Evolutionary conservation across 2,797 vertebrate species (phyloP).

Genomic region (Tangara arthus): DNA sequence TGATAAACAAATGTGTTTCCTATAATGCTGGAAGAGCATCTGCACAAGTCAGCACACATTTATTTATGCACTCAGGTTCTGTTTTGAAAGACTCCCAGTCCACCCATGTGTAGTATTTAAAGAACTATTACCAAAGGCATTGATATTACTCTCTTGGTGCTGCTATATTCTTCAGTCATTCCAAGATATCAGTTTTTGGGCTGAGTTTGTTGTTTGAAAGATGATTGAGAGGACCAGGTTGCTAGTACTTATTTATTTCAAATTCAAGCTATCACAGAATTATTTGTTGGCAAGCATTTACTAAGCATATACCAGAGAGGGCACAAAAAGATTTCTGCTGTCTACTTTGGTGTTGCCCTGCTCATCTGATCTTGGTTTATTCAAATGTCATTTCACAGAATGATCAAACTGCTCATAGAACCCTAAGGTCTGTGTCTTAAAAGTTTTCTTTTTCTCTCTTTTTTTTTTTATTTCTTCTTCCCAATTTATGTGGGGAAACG

Average conservation of each 20-base stretch:
- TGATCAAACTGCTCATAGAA: conserved; percentile 33
- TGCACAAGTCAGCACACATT: neutral
- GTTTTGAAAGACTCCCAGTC: neutral
- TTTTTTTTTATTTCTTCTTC: neutral
- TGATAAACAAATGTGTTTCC: conserved; percentile 64
- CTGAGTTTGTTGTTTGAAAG: neutral
- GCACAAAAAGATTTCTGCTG: neutral
- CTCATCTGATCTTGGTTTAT: conserved; percentile 11
- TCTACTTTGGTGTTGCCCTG: neutral
- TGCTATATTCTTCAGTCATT: neutral
- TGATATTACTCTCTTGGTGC: neutral
- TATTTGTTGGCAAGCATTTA: neutral
- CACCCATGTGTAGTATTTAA: neutral
- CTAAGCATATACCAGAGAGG: neutral
- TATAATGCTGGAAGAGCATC: conserved; percentile 35
- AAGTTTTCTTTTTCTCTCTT: conserved; percentile 7
- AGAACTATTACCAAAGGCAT: neutral
- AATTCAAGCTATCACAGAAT: neutral
- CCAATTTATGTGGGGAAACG: conserved; percentile 49
- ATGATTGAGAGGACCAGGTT: neutral
- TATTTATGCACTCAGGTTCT: conserved; percentile 23
- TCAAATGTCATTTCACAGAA: conserved; percentile 19
- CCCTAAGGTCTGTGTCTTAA: neutral
- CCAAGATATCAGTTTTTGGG: neutral
- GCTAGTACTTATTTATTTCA: neutral